Evolutionary conservation across 2,888 invertebrate genomes (phyloP).

Genomic region (Vesta saturnalis): DNA sequence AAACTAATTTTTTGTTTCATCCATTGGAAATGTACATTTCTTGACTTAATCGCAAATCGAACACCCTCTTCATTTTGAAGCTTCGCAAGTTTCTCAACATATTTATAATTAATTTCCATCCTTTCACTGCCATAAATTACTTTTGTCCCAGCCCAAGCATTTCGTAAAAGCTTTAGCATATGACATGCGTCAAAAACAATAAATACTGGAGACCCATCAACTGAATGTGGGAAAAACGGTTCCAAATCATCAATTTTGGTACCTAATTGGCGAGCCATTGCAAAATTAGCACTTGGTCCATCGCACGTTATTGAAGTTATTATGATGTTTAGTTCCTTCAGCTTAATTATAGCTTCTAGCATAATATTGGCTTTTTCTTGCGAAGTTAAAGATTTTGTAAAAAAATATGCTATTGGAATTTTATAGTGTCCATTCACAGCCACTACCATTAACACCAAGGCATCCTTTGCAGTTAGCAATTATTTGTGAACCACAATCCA

Average conservation of each 20-base stretch:
- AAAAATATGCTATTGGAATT: too few relatives aligned
- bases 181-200: background rate
- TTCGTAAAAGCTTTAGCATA: background rate
- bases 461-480: too few relatives aligned
- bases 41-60: background rate
- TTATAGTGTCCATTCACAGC: too few relatives aligned
- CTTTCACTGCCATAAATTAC: too few relatives aligned
- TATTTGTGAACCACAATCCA: too few relatives aligned
- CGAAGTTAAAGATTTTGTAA: slow-evolving; percentile 36
- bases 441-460: too few relatives aligned
- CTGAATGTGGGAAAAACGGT: background rate
- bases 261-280: background rate
- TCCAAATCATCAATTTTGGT: background rate
- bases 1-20: background rate
- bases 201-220: background rate
- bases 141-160: background rate
- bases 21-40: background rate
- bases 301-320: background rate
- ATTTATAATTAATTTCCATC: background rate
- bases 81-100: background rate
- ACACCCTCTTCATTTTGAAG: background rate
- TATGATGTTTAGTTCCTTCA: background rate
- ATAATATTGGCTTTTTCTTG: slow-evolving; percentile 18
- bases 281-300: background rate
- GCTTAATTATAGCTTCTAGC: background rate